Conservation (phyloP, 2,113 vertebrate species). For the Microcebus lehilahytsara region DNA sequence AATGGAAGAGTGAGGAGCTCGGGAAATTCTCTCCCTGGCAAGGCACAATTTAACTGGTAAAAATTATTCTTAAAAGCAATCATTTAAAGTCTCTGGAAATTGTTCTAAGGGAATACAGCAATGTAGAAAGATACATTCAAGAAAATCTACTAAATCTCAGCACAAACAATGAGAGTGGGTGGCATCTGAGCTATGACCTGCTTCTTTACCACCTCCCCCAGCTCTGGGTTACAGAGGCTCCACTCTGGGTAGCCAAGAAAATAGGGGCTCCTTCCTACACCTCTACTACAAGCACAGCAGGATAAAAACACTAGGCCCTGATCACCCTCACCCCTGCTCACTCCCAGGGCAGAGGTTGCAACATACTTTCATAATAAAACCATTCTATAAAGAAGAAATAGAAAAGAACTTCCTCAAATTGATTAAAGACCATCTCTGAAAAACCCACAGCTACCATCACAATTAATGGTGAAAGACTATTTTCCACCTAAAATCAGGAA, state of each 20-base stretch:
- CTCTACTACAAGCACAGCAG: not conserved
- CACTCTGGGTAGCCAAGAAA: not conserved
- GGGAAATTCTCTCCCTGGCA: not conserved
- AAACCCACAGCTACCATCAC: constrained; percentile 3
- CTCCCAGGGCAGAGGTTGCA: not conserved
- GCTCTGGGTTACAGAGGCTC: not conserved
- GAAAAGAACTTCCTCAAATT: constrained; percentile 8
- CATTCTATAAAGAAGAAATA: not conserved
- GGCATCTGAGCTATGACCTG: not conserved
- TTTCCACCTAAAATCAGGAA: constrained; percentile 24
- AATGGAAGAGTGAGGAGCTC: not conserved
- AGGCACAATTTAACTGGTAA: constrained; percentile 18
- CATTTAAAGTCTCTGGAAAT: not conserved
- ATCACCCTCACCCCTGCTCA: not conserved
- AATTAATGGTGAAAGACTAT: constrained; percentile 2
- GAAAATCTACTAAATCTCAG: constrained; percentile 33
- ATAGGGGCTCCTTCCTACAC: not conserved
- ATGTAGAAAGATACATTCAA: not conserved
- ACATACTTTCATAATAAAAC: constrained; percentile 40
- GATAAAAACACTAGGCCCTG: not conserved
- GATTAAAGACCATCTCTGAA: constrained; percentile 10
- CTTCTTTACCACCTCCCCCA: not conserved
- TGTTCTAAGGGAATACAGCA: not conserved
- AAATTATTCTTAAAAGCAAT: constrained; percentile 52
- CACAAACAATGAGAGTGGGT: not conserved